Base-by-base conservation (phyloP, 2,113 vertebrate genomes). In the Potamarius usumacintae region DNA sequence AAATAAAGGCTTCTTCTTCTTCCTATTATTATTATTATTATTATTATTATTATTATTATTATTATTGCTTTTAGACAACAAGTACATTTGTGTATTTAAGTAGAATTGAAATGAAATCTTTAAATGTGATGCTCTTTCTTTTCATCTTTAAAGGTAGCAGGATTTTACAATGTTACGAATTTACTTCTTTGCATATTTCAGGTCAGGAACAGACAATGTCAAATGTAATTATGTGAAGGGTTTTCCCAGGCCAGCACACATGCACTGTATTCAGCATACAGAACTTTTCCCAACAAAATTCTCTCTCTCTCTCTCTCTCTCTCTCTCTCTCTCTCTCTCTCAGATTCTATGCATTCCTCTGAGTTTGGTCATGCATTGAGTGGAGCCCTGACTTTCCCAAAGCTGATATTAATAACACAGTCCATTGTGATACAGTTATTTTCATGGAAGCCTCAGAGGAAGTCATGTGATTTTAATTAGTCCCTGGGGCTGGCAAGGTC, bases 331-430 rank as follows among this genome's bases (percentile, higher is more conserved):
- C 90, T 93, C 93, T 94, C 88, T 93, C 94, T 92, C 90, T 95
- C 91, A 94, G 95, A 97, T 96, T 91, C 96, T 96, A 88, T 91
- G 93, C 96, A 98, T 99, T 98, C 97, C 96, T 95, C 91, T 94
- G 93, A 84, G 93, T 96, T 97, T 96, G 95, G 94, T 96, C 96
- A 96, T 94, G 92, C 96, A 92, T 0, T 94, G 97, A 96, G 94
- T 94, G 83, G 81, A 94, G 93, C 95, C 93, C 93, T 95, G 94
- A 95, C 96, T 97, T 98, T 97, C 97, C 97, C 97, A 98, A 97
- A 98, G 97, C 93, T 53, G 96, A 97, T 98, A 99, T 99, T 99
- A 99, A 99, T 99, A 99, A 98, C 97, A 94, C 96, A 97, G 97
- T 92, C 97, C 96, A 98, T 99, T 99, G 97, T 98, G 96, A 97